Evolutionary conservation across 2,888 invertebrate species (phyloP).

Genomic region (Meandrusa payeni): DNA sequence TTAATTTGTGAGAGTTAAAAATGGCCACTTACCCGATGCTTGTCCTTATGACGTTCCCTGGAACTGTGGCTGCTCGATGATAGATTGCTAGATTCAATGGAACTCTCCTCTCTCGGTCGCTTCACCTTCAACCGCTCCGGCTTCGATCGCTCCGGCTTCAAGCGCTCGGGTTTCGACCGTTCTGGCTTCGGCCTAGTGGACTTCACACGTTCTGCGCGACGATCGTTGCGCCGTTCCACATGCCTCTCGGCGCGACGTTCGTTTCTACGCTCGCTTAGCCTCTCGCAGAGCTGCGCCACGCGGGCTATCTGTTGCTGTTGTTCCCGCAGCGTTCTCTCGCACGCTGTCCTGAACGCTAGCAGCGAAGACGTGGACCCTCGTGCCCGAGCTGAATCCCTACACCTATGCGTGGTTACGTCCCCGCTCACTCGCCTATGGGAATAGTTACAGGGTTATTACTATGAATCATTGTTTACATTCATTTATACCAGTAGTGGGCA

Average conservation of each 20-base stretch:
- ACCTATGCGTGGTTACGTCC: constrained; percentile 23
- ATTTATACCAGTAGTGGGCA: no score
- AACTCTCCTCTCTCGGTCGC: constrained; percentile 10
- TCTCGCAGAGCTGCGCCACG: constrained; percentile 58
- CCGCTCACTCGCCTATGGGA: constrained; percentile 27
- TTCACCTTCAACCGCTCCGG: constrained; percentile 7
- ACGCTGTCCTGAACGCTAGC: constrained; percentile 49
- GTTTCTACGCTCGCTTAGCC: constrained; percentile 39
- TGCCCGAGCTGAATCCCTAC: constrained; percentile 22
- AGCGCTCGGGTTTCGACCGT: constrained; percentile 3
- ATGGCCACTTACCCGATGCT: constrained; percentile 24
- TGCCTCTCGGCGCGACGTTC: constrained; percentile 17
- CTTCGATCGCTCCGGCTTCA: constrained; percentile 7
- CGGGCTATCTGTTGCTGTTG: constrained; percentile 55
- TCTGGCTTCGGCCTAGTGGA: constrained; percentile 10
- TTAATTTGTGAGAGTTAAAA: no score
- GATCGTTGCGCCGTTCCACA: constrained; percentile 12
- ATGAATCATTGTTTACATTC: background rate
- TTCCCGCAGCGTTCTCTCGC: constrained; percentile 53
- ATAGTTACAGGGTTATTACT: background rate
- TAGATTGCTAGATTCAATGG: constrained; percentile 40
- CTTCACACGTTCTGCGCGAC: constrained; percentile 17
- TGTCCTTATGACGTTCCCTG: constrained; percentile 25
- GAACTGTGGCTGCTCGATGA: constrained; percentile 43
- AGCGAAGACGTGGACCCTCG: constrained; percentile 42